phyloP scores from a whole-genome alignment of 2,888 invertebrate species.

The Trachelus tabidus region DNA sequence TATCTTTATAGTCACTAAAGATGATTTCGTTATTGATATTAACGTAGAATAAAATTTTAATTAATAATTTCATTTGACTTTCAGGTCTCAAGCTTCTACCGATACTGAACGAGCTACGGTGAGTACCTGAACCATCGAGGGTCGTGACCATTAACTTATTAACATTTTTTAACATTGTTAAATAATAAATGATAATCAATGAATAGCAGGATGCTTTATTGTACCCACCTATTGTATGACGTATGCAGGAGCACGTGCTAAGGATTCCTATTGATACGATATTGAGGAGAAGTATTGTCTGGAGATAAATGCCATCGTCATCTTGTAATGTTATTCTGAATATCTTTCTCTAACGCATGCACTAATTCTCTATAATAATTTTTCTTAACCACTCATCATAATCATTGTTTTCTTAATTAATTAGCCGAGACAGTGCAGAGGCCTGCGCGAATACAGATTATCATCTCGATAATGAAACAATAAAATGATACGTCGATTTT shows the following conservation, averaged over 20 bases:
- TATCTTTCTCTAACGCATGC: not conserved
- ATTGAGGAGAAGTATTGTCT: not conserved
- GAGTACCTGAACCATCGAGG: constrained; percentile 61
- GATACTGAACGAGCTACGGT: constrained; percentile 87
- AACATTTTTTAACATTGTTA: constrained; percentile 62
- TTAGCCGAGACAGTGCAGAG: not conserved
- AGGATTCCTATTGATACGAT: not conserved
- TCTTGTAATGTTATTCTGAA: not conserved
- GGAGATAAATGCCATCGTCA: not conserved
- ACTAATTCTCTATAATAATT: not conserved
- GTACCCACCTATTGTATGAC: constrained; percentile 28
- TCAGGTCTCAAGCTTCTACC: constrained; percentile 90
- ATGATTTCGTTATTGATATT: no score
- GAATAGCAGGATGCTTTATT: constrained; percentile 65
- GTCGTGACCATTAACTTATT: constrained; percentile 34
- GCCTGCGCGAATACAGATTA: not conserved
- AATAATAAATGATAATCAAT: constrained; percentile 58
- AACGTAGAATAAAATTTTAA: not conserved
- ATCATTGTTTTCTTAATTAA: not conserved
- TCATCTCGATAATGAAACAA: not conserved
- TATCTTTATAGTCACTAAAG: not conserved
- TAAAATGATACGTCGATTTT: not conserved
- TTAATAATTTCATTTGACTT: constrained; percentile 54
- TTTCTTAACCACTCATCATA: not conserved
- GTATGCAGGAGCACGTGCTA: not conserved